Conservation (phyloP, 2,888 invertebrate species). For the Machimus atricapillus region DNA sequence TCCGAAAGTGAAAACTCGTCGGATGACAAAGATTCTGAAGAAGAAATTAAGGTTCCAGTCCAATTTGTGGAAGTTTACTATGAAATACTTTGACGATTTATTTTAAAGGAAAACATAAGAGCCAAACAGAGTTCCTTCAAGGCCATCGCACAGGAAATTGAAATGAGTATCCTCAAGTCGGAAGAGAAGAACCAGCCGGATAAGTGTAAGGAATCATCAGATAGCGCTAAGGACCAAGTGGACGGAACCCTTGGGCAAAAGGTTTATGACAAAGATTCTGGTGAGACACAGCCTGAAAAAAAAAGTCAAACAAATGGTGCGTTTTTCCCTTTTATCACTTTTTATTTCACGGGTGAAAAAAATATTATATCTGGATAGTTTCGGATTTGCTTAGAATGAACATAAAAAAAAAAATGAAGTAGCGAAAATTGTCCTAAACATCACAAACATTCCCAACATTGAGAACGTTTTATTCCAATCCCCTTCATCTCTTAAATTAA, state of each 20-base stretch:
- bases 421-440: not conserved
- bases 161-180: conserved; percentile 37
- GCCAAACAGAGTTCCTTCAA: conserved; percentile 44
- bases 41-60: conserved; percentile 72
- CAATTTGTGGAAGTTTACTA: not conserved
- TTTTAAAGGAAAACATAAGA: conserved; percentile 43
- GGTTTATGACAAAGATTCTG: conserved; percentile 55
- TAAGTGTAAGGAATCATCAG: not conserved
- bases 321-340: conserved; percentile 48
- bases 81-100: not conserved
- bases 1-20: conserved; percentile 62
- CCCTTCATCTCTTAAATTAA: not conserved
- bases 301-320: conserved; percentile 59
- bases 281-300: conserved; percentile 56
- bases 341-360: conserved; percentile 26
- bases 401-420: not conserved
- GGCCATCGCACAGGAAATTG: conserved; percentile 45
- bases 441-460: not conserved
- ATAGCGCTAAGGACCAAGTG: conserved; percentile 20
- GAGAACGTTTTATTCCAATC: not conserved
- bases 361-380: not conserved
- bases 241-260: conserved; percentile 44
- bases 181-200: conserved; percentile 43
- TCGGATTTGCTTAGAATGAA: not conserved
- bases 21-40: conserved; percentile 70